These are phyloP conservation scores for Actenoides hombroni DNA, from an alignment of 2,113 vertebrate genomes.

Conservation along the genomic window DNA sequence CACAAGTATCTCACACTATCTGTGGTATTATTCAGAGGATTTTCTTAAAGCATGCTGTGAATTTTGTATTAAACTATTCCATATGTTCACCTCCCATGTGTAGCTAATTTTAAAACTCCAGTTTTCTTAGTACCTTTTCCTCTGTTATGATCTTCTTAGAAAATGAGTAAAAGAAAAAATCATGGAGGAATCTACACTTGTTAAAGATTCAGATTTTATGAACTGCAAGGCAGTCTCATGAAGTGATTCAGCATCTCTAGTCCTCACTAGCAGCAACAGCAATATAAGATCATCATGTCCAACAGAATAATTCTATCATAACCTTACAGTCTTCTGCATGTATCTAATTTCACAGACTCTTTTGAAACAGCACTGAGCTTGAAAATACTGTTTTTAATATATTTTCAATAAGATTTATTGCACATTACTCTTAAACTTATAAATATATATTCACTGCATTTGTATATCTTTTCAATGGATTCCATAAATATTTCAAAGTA, in stretches of 20 bases:
- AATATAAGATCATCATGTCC: neutral
- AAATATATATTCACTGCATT: neutral
- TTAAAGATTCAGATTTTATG: neutral
- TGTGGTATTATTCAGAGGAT: neutral
- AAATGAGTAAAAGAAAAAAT: neutral
- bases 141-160: neutral
- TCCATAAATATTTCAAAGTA: neutral
- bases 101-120: neutral
- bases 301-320: neutral
- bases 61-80: neutral
- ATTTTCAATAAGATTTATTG: neutral
- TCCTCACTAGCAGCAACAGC: neutral
- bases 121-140: neutral
- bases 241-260: neutral
- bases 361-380: neutral
- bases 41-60: neutral
- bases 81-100: neutral
- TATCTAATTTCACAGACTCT: neutral
- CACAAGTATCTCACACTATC: neutral
- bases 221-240: neutral
- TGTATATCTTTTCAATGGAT: neutral
- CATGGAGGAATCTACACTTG: neutral
- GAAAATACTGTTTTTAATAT: neutral
- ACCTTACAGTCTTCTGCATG: neutral
- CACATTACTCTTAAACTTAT: neutral